A percentile compares a stretch with the other conserved stretches of the same genome.
These are phyloP conservation scores for Elmis aenea DNA, from an alignment of 2,888 invertebrate species.

Conservation along the genomic window DNA sequence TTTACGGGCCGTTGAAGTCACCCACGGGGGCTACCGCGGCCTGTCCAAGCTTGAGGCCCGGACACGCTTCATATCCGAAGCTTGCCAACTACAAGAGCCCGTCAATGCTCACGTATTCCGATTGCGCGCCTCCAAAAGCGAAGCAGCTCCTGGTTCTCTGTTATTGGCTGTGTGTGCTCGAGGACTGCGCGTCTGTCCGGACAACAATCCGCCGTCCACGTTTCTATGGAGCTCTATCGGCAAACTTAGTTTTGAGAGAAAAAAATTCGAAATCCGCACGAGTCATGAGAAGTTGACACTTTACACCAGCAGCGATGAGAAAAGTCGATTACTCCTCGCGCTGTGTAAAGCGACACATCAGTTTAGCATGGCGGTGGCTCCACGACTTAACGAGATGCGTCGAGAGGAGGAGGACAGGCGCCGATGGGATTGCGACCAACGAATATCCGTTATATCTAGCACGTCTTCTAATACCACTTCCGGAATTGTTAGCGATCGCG, in stretches of 20 bases:
- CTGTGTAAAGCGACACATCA: conserved; percentile 91
- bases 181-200: conserved; percentile 83
- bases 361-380: conserved; percentile 89
- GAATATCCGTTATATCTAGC: conserved; percentile 69
- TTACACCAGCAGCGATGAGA: conserved; percentile 88
- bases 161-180: conserved; percentile 89
- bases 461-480: conserved; percentile 97
- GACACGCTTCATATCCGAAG: conserved; percentile 83
- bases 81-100: conserved; percentile 75
- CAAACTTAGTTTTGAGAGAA: conserved; percentile 92
- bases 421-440: conserved; percentile 44
- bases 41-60: conserved; percentile 78
- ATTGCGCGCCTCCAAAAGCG: conserved; percentile 70
- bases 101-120: conserved; percentile 82
- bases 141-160: conserved; percentile 71
- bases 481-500: conserved; percentile 92
- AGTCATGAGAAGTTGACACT: conserved; percentile 83
- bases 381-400: conserved; percentile 75
- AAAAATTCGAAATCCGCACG: conserved; percentile 94
- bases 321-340: conserved; percentile 61
- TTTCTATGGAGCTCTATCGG: conserved; percentile 96
- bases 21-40: conserved; percentile 76
- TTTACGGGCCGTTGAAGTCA: conserved; percentile 59
- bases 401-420: conserved; percentile 75
- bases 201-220: conserved; percentile 64